Base-by-base conservation (phyloP, 2,797 vertebrate species). In the Hemibagrus guttatus region DNA sequence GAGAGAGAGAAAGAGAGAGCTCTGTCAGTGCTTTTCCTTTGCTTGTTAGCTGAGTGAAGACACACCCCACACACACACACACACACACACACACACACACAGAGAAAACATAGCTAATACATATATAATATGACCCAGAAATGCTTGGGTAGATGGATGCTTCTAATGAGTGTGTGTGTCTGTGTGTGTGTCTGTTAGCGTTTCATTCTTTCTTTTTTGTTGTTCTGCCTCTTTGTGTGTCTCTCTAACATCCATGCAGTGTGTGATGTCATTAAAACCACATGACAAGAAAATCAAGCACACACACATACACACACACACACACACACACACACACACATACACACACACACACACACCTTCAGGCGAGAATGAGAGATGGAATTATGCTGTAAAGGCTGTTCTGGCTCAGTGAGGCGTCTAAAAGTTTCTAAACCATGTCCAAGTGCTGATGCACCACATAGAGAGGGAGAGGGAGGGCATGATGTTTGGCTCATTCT, bases 61-160 rank as follows among this genome's bases (percentile, higher is more conserved):
- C 23, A 59, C 23, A 84, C 21, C 42, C 11, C 72, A 84, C 28
- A 26, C 58, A 63, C 56, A 21, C 81, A 69, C 83, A n/a, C 54
- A 63, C 52, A 17, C 23, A 63, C 39, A 52, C 39, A n/a, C 31
- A 26, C 39, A 71, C 19, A 71, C 31, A 69, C 17, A 69, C 13
- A 17, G 31, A 69, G 21, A 26, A 21, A 42, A 42, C 68, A 68
- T 17, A 21, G 19, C 19, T 42, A 39, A 61, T 74, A 13, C 54
- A 84, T 84, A 46, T 71, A 59, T 74, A 46, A 74, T 74, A 42
- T 61, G 54, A 56, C 68, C 56, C 35, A 84, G 83, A 84, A 28
- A 72, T 19, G 35, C 83, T 46, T 16, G 68, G 8, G 54, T 21
- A 23, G 31, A 74, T 7, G 28, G 2, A 6, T 16, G n/a, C 39